phyloP scores from a whole-genome alignment of 2,888 invertebrate species.

The Caenorhabditis macrosperma region DNA sequence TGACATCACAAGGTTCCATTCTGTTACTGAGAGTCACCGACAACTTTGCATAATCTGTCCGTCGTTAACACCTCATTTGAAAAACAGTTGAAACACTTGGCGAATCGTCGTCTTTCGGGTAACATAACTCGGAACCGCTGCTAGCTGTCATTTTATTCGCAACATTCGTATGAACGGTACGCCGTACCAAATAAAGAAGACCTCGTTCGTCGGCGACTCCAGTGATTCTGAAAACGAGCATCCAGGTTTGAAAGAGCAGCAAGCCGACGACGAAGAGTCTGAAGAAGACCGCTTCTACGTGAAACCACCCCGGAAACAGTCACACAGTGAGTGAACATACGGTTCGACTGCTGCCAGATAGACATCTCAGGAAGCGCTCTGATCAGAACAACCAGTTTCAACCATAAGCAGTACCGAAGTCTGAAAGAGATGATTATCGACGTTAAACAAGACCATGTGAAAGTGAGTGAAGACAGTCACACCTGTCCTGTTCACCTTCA shows the following conservation, averaged over 20 bases:
- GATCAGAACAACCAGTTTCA: conserved; percentile 53
- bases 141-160: not conserved
- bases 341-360: not conserved
- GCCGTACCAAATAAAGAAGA: conserved; percentile 44
- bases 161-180: conserved; percentile 50
- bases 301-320: conserved; percentile 15
- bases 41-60: conserved; percentile 43
- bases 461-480: conserved; percentile 28
- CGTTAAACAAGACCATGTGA: conserved; percentile 40
- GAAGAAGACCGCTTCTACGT: conserved; percentile 33
- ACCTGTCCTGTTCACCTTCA: not conserved
- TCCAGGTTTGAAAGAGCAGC: conserved; percentile 18
- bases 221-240: conserved; percentile 44
- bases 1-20: conserved; percentile 53
- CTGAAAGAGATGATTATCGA: conserved; percentile 60
- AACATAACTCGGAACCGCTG: conserved; percentile 24
- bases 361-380: conserved; percentile 34
- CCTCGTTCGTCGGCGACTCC: conserved; percentile 36
- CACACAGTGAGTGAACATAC: conserved; percentile 17
- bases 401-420: conserved; percentile 54
- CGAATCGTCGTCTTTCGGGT: conserved; percentile 11
- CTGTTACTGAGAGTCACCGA: conserved; percentile 13
- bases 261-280: conserved; percentile 50
- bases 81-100: conserved; percentile 54
- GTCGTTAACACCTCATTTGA: conserved; percentile 43